Conservation (phyloP, 2,113 vertebrate species). For the Otocyon megalotis region DNA sequence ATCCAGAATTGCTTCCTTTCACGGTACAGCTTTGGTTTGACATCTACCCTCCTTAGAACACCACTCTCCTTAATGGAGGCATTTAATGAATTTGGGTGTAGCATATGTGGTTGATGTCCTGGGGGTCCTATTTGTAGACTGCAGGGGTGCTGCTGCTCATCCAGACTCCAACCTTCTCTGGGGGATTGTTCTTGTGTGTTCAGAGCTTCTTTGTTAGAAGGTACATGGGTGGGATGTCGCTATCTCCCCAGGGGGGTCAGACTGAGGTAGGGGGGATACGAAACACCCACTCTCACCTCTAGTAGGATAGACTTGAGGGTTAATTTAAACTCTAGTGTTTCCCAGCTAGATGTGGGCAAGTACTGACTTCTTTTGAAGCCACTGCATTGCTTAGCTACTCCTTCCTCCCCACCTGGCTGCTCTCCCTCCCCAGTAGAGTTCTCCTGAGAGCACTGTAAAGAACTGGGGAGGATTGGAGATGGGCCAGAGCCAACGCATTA, state of each 20-base stretch:
- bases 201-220: not conserved
- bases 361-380: not conserved
- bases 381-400: not conserved
- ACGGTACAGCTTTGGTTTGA: not conserved
- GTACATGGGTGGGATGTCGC: rapidly evolving
- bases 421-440: not conserved
- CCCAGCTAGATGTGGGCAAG: not conserved
- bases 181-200: not conserved
- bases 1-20: not conserved
- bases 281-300: not conserved
- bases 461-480: not conserved
- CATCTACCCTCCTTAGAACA: not conserved
- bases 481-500: not conserved
- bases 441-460: not conserved
- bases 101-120: not conserved
- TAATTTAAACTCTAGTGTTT: not conserved
- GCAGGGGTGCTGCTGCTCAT: not conserved
- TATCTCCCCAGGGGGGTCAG: not conserved
- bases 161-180: not conserved
- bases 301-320: not conserved
- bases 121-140: not conserved
- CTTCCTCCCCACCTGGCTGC: not conserved
- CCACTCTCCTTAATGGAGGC: not conserved
- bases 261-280: rapidly evolving
- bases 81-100: not conserved